phyloP scores from a whole-genome alignment of 2,797 vertebrate genomes.

The Sphaeramia orbicularis region DNA sequence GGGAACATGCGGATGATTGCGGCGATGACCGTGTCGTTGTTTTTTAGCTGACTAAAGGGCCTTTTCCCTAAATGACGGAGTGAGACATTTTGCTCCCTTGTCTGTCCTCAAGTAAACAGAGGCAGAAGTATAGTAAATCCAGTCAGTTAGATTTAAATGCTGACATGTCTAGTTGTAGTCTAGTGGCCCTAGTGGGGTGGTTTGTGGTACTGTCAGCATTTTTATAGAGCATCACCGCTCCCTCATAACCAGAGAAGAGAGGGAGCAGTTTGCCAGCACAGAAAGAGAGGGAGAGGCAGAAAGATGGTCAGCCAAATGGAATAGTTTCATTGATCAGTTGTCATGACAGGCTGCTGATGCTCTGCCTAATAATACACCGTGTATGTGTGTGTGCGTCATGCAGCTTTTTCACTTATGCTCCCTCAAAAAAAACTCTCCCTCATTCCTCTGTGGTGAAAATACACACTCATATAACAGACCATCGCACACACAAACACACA shows the following conservation, averaged over 20 bases:
- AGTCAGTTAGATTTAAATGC: constrained; percentile 72
- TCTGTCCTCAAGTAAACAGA: constrained; percentile 58
- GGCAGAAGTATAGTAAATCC: constrained; percentile 68
- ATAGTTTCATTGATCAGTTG: constrained; percentile 81
- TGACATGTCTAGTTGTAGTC: constrained; percentile 68
- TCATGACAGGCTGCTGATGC: constrained; percentile 76
- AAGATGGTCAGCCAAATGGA: constrained; percentile 74
- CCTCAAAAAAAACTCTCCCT: constrained; percentile 39
- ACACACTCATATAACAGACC: constrained; percentile 46
- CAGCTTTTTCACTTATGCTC: constrained; percentile 50
- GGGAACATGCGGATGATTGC: constrained; percentile 22
- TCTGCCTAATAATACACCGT: constrained; percentile 65
- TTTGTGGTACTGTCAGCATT: constrained; percentile 74
- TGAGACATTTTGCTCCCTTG: constrained; percentile 38
- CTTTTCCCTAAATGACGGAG: constrained; percentile 36
- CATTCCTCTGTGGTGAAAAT: constrained; percentile 30
- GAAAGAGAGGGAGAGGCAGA: constrained; percentile 35
- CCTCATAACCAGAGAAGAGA: constrained; percentile 57
- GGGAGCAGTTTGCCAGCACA: constrained; percentile 46
- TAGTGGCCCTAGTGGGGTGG: constrained; percentile 60
- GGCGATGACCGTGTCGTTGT: constrained; percentile 43
- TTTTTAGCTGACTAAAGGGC: constrained; percentile 55
- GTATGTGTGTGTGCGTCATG: constrained; percentile 43
- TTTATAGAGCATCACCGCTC: constrained; percentile 68
- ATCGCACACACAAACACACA: constrained; percentile 34